phyloP scores from a whole-genome alignment of 30 jellyfish, hydroid and myxozoan genomes.

The Chrysaora quinquecirrha region DNA sequence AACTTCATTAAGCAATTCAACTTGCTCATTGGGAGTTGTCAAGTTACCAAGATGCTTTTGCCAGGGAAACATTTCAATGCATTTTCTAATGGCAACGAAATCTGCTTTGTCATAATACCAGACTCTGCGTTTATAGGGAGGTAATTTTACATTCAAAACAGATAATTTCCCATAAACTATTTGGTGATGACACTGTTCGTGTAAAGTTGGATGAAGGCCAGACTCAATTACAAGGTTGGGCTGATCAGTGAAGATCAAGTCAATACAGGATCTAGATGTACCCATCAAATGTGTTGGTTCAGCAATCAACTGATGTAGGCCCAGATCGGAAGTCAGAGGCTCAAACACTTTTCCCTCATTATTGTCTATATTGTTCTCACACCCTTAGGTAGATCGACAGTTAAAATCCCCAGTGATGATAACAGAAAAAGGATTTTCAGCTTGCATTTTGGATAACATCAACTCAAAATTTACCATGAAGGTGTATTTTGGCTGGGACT shows the following conservation, averaged over 20 bases:
- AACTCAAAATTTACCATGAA: conserved; percentile 20
- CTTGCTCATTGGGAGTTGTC: conserved; percentile 12
- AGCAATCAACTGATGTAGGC: conserved; percentile 48
- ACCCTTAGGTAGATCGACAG: too few relatives aligned
- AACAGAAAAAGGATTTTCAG: conserved; percentile 53
- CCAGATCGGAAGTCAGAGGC: conserved; percentile 50
- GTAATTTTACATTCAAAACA: conserved; percentile 1
- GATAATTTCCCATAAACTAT: too few relatives aligned
- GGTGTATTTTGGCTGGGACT: conserved; percentile 15
- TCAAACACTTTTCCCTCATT: conserved; percentile 47
- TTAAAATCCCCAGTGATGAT: conserved; percentile 51
- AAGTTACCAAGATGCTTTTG: conserved; percentile 14
- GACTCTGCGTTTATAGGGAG: conserved; percentile 34
- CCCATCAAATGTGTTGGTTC: conserved; percentile 53
- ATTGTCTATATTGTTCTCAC: conserved; percentile 41
- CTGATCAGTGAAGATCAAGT: too few relatives aligned
- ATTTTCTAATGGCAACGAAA: conserved; percentile 22
- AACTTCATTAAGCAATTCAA: conserved; percentile 5
- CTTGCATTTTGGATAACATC: conserved; percentile 40
- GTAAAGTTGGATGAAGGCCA: conserved; percentile 27
- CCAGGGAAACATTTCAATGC: conserved; percentile 60
- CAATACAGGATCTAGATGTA: conserved; percentile 8
- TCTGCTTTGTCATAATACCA: conserved; percentile 50
- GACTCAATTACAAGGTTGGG: conserved; percentile 18
- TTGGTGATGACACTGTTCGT: too few relatives aligned